Percentiles rank a stretch among this genome's conserved stretches.
These are phyloP conservation scores for Yasuhikotakia modesta DNA, from an alignment of 2,797 vertebrate genomes.

Conservation along the genomic window DNA sequence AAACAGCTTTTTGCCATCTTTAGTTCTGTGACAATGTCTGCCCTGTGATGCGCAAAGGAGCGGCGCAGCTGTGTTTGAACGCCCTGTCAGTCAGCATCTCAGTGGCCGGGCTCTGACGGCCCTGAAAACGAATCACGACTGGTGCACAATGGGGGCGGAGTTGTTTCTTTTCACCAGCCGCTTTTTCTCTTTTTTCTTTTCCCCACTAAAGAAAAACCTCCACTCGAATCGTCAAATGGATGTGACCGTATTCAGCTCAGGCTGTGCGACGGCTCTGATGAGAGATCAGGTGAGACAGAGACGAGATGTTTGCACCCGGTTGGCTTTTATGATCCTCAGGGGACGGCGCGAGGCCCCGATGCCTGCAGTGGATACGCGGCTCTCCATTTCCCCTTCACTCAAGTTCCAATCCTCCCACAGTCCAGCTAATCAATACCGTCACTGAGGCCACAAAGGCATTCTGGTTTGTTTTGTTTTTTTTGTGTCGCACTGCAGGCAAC, in stretches of 20 bases:
- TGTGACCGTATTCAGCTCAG: conserved; percentile 47
- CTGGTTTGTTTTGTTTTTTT: conserved; percentile 53
- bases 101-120: not conserved
- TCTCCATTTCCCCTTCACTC: conserved; percentile 75
- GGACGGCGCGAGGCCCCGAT: conserved; percentile 45
- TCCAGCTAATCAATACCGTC: conserved; percentile 72
- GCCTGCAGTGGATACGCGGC: conserved; percentile 57
- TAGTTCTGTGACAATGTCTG: conserved; percentile 51
- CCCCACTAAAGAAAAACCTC: conserved; percentile 26
- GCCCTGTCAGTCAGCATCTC: conserved; percentile 39
- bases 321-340: conserved; percentile 48
- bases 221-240: conserved; percentile 48
- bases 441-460: conserved; percentile 62
- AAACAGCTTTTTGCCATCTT: conserved; percentile 38
- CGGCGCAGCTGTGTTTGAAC: conserved; percentile 29
- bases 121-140: conserved; percentile 22
- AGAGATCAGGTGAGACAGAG: conserved; percentile 57
- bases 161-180: conserved; percentile 28
- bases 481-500: conserved; percentile 42
- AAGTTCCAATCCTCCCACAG: conserved; percentile 68
- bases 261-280: conserved; percentile 50
- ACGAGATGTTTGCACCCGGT: conserved; percentile 61
- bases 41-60: conserved; percentile 45
- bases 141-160: conserved; percentile 46
- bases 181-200: not conserved